Evolutionary conservation across 2,113 vertebrate genomes (phyloP).

Genomic region (Columba janthina): DNA sequence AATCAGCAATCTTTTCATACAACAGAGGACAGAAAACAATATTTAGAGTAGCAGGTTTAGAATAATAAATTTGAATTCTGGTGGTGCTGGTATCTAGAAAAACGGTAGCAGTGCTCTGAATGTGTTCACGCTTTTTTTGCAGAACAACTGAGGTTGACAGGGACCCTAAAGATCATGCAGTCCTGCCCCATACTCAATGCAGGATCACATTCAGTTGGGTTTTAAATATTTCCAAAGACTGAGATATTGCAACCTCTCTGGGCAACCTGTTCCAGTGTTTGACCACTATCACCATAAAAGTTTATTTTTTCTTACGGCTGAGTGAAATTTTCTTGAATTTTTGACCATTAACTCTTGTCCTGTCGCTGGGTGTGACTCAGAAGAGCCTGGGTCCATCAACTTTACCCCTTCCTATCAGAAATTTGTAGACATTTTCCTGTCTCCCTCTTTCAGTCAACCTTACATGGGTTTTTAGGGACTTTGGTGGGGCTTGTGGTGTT

Average conservation of each 20-base stretch:
- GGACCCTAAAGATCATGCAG: not conserved
- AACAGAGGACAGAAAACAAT: not conserved
- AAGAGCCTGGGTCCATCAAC: not conserved
- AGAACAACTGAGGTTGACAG: not conserved
- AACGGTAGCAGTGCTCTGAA: not conserved
- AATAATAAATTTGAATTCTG: not conserved
- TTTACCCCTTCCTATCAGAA: not conserved
- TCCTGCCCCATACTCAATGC: not conserved
- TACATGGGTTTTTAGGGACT: not conserved
- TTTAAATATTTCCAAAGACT: not conserved
- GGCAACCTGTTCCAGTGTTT: not conserved
- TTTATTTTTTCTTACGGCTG: not conserved
- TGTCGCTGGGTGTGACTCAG: not conserved
- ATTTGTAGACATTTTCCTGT: not conserved
- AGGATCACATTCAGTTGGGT: not conserved
- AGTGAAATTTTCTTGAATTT: not conserved
- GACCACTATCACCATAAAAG: not conserved
- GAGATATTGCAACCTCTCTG: not conserved
- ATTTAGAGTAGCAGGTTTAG: not conserved
- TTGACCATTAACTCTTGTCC: not conserved
- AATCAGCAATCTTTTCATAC: not conserved
- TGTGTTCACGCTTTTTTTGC: not conserved
- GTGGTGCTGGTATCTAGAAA: not conserved
- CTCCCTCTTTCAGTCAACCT: not conserved
- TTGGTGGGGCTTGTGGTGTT: fast-evolving